Base-by-base conservation (phyloP, 1,140 invertebrate genomes). In the Nixonia krombeini region DNA sequence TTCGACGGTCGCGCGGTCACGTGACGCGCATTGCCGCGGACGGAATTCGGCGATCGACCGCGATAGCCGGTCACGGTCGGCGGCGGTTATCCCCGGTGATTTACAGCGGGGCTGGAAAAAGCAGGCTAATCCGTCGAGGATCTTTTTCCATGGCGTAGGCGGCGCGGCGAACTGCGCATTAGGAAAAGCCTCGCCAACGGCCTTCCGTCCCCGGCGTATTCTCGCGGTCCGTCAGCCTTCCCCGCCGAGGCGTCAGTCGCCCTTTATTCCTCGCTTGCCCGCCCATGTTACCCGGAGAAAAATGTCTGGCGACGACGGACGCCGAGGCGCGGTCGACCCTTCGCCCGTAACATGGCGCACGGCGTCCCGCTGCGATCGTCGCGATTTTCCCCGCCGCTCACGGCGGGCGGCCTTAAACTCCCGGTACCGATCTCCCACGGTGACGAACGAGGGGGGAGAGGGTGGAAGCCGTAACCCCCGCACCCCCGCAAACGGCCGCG, bases 331-430 rank as follows among this genome's bases (percentile, higher is more conserved):
- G 28, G 21, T 18, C 45, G 45, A 49, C 28, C 45, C 45, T 49
- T n/a, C 28, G 45, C 18, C 45, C 45, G 28, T 49, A 18, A 49
- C 16, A 49, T 33, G 45, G 31, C 45, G 45, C 29, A 12, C 15
- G n/a, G 31, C 37, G 18, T 50, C 47, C 47, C 37, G 47, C 47
- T 21, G 47, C 47, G 47, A 50, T 50, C 28, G 33, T 50, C 47
- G 47, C 47, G 47, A 50, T 50, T 50, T 50, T 50, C 47, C 47
- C 29, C 47, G 47, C 35, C 44, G 31, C 37, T 38, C 47, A n/a
- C 47, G 29, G n/a, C 47, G 47, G 47, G 47, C 16, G 33, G 31
- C 47, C 47, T 35, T n/a, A 38, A 50, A 50, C 23, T 50, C 47
- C n/a, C n/a, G 7, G n/a, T n/a, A n/a, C n/a, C n/a, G n/a, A 21